phyloP scores from a whole-genome alignment of 2,113 vertebrate species.

The Vulpes lagopus region DNA sequence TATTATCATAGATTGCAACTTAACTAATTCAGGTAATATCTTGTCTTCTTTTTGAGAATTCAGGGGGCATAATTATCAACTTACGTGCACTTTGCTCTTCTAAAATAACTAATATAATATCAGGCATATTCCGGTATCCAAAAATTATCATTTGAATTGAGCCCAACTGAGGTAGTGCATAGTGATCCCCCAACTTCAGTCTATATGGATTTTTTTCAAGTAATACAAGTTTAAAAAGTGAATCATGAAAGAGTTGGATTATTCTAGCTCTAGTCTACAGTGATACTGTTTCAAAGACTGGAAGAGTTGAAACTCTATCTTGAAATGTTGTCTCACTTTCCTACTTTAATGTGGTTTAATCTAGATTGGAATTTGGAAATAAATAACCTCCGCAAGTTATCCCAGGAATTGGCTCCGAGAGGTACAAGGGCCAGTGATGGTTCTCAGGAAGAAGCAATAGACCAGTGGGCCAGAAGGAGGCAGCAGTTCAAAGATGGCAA shows the following conservation, averaged over 20 bases:
- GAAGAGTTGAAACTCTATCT: neutral
- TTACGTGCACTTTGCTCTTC: neutral
- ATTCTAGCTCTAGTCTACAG: neutral
- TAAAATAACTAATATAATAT: neutral
- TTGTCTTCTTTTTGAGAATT: neutral
- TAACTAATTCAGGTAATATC: conserved; percentile 11
- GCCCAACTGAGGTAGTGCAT: neutral
- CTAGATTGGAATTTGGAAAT: conserved; percentile 86
- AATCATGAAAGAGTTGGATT: neutral
- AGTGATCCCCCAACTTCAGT: neutral
- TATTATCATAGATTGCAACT: neutral
- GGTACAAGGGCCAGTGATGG: conserved; percentile 82
- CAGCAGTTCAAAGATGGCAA: conserved; percentile 92
- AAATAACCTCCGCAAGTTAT: conserved; percentile 85
- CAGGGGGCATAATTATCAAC: neutral
- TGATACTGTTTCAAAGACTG: neutral
- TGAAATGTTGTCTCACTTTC: conserved; percentile 29
- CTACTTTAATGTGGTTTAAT: conserved; percentile 71
- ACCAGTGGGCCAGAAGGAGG: conserved; percentile 92
- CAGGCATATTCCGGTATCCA: neutral
- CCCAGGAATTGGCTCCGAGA: conserved; percentile 83
- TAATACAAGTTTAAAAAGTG: conserved; percentile 19
- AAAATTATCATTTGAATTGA: neutral
- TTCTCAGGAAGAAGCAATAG: conserved; percentile 88
- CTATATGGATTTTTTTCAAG: neutral